A percentile compares a stretch with the other conserved stretches of the same genome.
Conservation (phyloP, 2,888 invertebrate genomes). For the Pediacus dermestoides region DNA sequence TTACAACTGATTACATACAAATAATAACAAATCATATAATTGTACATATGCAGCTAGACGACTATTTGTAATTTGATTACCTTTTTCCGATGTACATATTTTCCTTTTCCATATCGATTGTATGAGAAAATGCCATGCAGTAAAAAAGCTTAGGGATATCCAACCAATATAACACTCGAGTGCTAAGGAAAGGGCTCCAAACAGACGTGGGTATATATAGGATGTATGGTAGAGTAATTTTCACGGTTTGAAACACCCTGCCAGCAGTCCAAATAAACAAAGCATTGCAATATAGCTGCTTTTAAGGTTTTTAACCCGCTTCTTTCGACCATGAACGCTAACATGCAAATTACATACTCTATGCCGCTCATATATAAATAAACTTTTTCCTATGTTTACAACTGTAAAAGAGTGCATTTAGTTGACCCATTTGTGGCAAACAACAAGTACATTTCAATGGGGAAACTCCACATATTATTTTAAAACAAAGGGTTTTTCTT, state of each 20-base stretch:
- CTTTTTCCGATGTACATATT: no score
- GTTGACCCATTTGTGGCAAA: no score
- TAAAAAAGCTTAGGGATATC: no score
- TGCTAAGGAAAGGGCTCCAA: not conserved
- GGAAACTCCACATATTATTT: no score
- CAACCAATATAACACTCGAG: no score
- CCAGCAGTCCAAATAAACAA: constrained; percentile 10
- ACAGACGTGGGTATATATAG: constrained; percentile 10
- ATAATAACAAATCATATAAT: constrained; percentile 2
- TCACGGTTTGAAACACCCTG: constrained; percentile 30
- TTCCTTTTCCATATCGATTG: no score
- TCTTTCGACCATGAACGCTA: constrained; percentile 6
- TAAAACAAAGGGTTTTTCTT: no score
- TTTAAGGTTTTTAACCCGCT: constrained; percentile 9
- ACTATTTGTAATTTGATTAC: constrained; percentile 1
- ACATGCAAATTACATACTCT: constrained; percentile 7
- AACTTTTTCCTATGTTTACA: not conserved
- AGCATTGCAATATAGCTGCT: constrained; percentile 5
- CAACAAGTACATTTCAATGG: no score
- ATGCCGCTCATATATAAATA: not conserved
- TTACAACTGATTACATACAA: constrained; percentile 1
- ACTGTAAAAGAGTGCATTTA: no score
- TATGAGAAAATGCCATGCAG: no score
- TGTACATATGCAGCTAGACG: not conserved
- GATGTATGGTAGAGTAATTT: constrained; percentile 32